phyloP scores from a whole-genome alignment of 2,113 vertebrate species.

The Sapayoa aenigma region DNA sequence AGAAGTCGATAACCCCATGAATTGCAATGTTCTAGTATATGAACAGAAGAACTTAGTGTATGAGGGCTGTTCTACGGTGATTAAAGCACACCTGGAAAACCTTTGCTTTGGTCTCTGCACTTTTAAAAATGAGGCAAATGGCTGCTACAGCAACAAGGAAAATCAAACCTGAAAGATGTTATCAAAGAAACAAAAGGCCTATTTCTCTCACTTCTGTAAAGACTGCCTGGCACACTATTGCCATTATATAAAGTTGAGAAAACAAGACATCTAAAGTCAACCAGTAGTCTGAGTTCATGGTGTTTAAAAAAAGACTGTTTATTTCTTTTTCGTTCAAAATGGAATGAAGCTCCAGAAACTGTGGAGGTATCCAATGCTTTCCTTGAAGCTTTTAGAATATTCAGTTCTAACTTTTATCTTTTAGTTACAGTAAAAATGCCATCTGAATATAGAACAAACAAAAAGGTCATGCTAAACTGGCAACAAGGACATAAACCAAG shows the following conservation, averaged over 20 bases:
- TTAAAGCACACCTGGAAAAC: background rate
- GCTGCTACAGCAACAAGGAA: background rate
- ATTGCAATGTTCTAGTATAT: background rate
- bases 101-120: background rate
- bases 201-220: background rate
- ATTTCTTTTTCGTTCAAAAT: background rate
- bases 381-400: background rate
- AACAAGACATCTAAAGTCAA: background rate
- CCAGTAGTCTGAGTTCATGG: background rate
- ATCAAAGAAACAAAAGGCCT: background rate
- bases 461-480: background rate
- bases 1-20: background rate
- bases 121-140: background rate
- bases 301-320: background rate
- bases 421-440: background rate
- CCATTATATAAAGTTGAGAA: background rate
- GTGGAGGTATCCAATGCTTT: background rate
- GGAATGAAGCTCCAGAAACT: background rate
- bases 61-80: background rate
- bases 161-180: background rate
- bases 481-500: background rate
- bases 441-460: background rate
- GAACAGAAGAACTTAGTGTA: background rate
- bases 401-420: background rate
- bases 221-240: background rate